Percentiles rank a stretch among this genome's conserved stretches.
phyloP scores from a whole-genome alignment of 2,113 vertebrate species.

The Pygoscelis antarcticus region DNA sequence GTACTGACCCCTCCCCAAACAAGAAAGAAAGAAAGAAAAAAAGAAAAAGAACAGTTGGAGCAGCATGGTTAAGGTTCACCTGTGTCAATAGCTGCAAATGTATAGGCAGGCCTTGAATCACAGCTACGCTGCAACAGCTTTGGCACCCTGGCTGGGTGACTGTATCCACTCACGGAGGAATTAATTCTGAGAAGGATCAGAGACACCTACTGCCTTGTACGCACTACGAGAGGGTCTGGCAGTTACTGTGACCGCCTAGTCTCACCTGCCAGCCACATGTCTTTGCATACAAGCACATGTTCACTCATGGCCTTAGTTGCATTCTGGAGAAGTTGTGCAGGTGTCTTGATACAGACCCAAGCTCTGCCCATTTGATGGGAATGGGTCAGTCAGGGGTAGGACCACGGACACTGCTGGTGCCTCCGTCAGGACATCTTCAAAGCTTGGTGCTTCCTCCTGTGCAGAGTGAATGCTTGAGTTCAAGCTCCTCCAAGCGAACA shows the following conservation, averaged over 20 bases:
- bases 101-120: not conserved
- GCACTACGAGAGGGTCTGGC: rapidly evolving
- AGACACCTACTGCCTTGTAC: not conserved
- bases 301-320: not conserved
- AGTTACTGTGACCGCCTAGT: not conserved
- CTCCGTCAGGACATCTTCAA: not conserved
- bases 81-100: not conserved
- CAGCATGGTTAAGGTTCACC: not conserved
- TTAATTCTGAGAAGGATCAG: not conserved
- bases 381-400: not conserved
- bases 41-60: not conserved
- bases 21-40: not conserved
- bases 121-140: not conserved
- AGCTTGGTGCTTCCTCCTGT: not conserved
- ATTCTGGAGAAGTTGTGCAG: not conserved
- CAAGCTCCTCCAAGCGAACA: not conserved
- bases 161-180: not conserved
- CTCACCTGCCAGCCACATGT: not conserved
- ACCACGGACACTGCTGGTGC: rapidly evolving
- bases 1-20: not conserved
- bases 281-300: not conserved
- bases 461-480: rapidly evolving
- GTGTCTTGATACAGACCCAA: not conserved
- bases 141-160: not conserved
- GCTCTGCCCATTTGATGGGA: not conserved